Evolutionary conservation across 2,113 vertebrate species (phyloP), one percentile per base, ranked within the genome.

Genomic region (Limnothrissa miodon): DNA sequence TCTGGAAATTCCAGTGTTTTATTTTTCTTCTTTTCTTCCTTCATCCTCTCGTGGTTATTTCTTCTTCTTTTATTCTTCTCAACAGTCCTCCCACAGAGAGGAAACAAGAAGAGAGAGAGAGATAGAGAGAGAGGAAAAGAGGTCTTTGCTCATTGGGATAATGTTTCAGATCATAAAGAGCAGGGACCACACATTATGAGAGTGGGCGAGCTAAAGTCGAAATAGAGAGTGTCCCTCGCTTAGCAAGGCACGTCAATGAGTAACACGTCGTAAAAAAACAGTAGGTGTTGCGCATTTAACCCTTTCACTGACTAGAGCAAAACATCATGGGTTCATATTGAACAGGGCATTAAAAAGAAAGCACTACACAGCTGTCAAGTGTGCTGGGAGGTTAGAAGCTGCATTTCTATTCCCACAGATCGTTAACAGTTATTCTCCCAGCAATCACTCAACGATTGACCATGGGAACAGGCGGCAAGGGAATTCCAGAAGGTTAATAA

Each of bases 401-500:
- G 59, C 59, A 36, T 74, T 74, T 42, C 42, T 42, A 42, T 42
- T 42, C 42, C 66, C 33, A 74, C 66, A 13, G 2, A 74, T 4
- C 13, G 29, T 15, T 36, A 74, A 74, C 33, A 36, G 36, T 70
- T 70, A 70, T 36, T 74, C 17, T 74, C 66, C 66, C 66, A 74
- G 25, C 66, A 33, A 33, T 74, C 66, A 15, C 66, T 74, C 66
- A 74, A 29, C 29, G 66, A 74, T 74, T 74, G 66, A 74, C 66
- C 66, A 74, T 74, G 66, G 15, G 66, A 36, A 74, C 0, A 33
- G 66, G 13, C 29, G 11, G 36, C 13, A 5, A 74, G 4, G 66
- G 66, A 74, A 74, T 74, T 74, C 66, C 66, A 36, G 29, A 36
- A 33, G 33, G 66, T 74, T 74, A 74, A 74, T 74, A 33, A 74